Evolutionary conservation across 53 echinoderm and acorn worm species (phyloP), one percentile per base, ranked within the genome.

Genomic region (Luidia sarsii): DNA sequence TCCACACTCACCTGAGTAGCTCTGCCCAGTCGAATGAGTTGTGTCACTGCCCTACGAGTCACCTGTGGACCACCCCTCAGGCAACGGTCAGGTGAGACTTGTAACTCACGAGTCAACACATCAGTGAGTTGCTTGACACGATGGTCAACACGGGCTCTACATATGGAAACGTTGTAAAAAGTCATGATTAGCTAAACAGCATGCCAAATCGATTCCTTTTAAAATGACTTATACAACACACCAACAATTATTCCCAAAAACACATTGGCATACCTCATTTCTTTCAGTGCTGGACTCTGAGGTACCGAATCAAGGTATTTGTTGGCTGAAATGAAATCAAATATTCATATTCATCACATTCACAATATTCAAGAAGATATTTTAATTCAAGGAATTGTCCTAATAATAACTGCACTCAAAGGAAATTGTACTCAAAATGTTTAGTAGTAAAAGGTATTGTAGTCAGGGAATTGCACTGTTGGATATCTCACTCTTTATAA

Each of bases 1-100:
- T 5, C 11, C 36, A n/a, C n/a, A n/a, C 84, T 46, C 64, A 95
- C 95, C 86, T 90, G 90, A n/a, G 92, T 95, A 11, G 90, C 75
- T 80, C 90, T 88, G n/a, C 95, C 95, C 18, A 95, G 86, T 49
- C 95, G 75, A 10, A 95, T 92, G 48, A 95, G 90, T 71, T 95
- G 90, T 35, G 86, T 90, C 1, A 95, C 95, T 13, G 95, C 92
- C 65, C 95, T 90, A 33, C 95, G 88, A 52, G 95, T 95, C 18
- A 95, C 92, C 70, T 90, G 90, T 0, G 95, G 95, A 25, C 95
- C 95, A 61, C 92, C 95, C 28, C 95, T 82, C 52, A 95, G 83
- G 60, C 92, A 95, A 39, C 92, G 85, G 37, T 95, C 95, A 13
- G 95, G 92, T 35, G 95, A 92, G 7, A 93, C 92, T 39, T 92